A percentile compares a stretch with the other conserved stretches of the same genome.
These are phyloP conservation scores for Limanda limanda DNA, from an alignment of 2,113 vertebrate species.

Conservation along the genomic window DNA sequence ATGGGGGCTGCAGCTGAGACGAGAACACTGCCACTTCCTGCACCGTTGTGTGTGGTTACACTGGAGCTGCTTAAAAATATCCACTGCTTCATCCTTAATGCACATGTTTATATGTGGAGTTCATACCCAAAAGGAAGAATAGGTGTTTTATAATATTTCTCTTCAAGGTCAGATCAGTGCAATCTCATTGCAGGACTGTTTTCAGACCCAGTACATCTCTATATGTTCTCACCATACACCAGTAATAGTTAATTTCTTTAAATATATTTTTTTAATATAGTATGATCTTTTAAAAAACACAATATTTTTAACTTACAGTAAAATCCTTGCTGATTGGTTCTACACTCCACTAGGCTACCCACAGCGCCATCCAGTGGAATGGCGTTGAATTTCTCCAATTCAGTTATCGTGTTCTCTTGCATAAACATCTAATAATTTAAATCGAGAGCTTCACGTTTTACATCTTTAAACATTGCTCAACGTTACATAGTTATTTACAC, in stretches of 20 bases:
- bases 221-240: background rate
- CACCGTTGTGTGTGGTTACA: background rate
- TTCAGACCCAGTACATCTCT: background rate
- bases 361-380: background rate
- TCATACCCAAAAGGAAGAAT: background rate
- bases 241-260: background rate
- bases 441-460: background rate
- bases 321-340: background rate
- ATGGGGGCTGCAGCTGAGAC: slow-evolving; percentile 38
- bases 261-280: background rate
- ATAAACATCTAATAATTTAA: too few species aligned
- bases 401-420: background rate
- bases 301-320: too few species aligned
- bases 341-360: background rate
- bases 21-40: slow-evolving; percentile 3
- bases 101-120: background rate
- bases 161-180: slow-evolving; percentile 15
- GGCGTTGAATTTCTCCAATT: background rate
- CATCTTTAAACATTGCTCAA: too few species aligned
- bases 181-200: background rate
- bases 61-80: background rate
- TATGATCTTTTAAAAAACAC: too few species aligned
- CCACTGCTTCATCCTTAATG: background rate
- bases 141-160: background rate
- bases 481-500: too few species aligned